Evolutionary conservation across 2,113 vertebrate species (phyloP).

Genomic region (Atractosteus spatula): DNA sequence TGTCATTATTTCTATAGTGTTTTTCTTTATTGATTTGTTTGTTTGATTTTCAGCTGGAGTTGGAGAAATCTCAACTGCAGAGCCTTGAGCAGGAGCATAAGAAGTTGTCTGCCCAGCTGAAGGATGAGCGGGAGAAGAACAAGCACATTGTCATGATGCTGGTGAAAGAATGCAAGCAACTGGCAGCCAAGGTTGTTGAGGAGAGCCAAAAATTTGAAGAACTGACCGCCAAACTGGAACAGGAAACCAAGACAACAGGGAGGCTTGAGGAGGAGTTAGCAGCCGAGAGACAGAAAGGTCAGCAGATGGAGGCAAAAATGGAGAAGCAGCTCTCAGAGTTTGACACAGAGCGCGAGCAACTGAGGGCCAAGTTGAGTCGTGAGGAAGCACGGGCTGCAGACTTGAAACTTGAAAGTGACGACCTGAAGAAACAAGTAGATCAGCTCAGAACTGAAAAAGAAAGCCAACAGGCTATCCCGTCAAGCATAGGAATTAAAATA

Average conservation of each 20-base stretch:
- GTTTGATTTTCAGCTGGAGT: conserved; percentile 78
- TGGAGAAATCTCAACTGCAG: conserved; percentile 92
- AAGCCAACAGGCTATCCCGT: conserved; percentile 58
- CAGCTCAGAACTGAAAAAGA: conserved; percentile 79
- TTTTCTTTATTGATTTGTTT: conserved; percentile 7
- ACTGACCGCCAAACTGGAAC: conserved; percentile 76
- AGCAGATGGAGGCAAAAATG: conserved; percentile 86
- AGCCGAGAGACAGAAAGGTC: conserved; percentile 73
- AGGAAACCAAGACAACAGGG: conserved; percentile 73
- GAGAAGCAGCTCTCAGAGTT: conserved; percentile 94
- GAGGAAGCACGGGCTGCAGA: conserved; percentile 77
- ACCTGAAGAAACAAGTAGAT: conserved; percentile 85
- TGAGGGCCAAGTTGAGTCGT: conserved; percentile 86
- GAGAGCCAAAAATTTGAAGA: conserved; percentile 89
- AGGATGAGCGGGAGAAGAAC: conserved; percentile 93
- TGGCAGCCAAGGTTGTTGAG: conserved; percentile 84
- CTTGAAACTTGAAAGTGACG: conserved; percentile 80
- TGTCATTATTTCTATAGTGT: not conserved
- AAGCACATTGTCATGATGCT: conserved; percentile 94
- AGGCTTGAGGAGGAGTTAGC: conserved; percentile 80
- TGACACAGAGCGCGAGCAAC: conserved; percentile 90
- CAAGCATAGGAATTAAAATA: conserved; percentile 57
- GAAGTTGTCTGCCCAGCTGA: conserved; percentile 81
- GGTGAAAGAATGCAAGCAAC: conserved; percentile 92
- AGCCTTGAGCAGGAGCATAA: conserved; percentile 88